Conservation (phyloP, 2,113 vertebrate genomes). For the Podilymbus podiceps region DNA sequence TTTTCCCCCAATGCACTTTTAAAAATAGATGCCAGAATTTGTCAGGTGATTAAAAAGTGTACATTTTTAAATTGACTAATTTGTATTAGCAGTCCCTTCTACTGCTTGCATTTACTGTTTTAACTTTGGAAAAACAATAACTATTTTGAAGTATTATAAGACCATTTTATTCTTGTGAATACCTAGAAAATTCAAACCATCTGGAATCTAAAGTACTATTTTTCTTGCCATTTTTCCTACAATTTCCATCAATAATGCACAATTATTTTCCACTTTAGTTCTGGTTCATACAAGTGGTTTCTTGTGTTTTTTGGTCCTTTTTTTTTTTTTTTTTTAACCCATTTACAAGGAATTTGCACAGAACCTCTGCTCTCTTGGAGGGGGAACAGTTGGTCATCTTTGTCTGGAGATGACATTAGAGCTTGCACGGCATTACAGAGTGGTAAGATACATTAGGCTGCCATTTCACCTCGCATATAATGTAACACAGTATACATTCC, state of each 20-base stretch:
- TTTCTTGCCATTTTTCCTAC: neutral
- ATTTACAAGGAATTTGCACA: neutral
- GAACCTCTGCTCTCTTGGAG: neutral
- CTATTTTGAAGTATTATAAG: neutral
- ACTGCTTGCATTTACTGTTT: neutral
- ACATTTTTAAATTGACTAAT: neutral
- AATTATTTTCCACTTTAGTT: slow-evolving; percentile 3
- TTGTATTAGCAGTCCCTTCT: neutral
- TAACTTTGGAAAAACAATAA: neutral
- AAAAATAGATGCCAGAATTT: neutral
- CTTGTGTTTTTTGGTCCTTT: neutral
- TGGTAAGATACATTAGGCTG: neutral
- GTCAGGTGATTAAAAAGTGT: neutral
- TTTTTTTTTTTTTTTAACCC: neutral
- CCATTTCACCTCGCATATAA: slow-evolving; percentile 4
- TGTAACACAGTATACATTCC: slow-evolving; percentile 10
- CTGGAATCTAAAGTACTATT: neutral
- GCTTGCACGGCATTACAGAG: neutral
- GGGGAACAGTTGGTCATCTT: neutral
- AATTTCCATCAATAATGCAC: neutral
- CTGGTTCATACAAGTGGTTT: neutral
- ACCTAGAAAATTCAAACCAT: slow-evolving; percentile 14
- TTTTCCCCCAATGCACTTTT: neutral
- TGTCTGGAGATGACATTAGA: neutral
- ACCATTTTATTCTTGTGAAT: neutral